Base-by-base conservation (phyloP, 2,888 invertebrate species). In the Agonum fuliginosum region DNA sequence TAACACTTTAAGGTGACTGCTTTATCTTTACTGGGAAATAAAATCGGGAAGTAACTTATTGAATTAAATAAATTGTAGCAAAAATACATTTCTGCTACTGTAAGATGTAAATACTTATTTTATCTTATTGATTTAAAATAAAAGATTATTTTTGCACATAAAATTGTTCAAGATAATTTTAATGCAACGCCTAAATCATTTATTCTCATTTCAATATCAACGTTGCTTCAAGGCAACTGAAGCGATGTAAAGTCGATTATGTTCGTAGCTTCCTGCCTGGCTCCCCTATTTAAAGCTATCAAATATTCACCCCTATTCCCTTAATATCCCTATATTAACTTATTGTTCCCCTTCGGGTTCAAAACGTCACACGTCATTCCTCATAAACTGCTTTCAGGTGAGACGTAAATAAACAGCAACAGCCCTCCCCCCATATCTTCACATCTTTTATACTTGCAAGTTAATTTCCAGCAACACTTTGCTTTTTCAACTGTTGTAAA, bases 381-480 rank as follows among this genome's bases (percentile, higher is more conserved):
- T 12, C 46, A 17, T 46, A 17, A 46, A 46, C 46, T 17, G 58
- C 30, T 54, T 62, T 30, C 58, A 62, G 58, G 46, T 46, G n/a
- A 30, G 4, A 30, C 3, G 30, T 30, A 30, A 30, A 30, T 30
- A 30, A 30, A 30, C 8, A 30, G 3, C 30, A n/a, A n/a, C n/a
- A n/a, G n/a, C n/a, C 8, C 19, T 17, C 17, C n/a, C 1, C n/a
- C 20, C n/a, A 2, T n/a, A 37, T 1, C 37, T 37, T 48, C 20
- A 10, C 3, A 1, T 46, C 14, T 46, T 14, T 5, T 43, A n/a
- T 46, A 6, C 6, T 17, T 14, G 10, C 24, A 17, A 62, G 58
- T 62, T 62, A 62, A 62, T 62, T 62, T 62, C 19, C 58, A 62
- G 27, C 12, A 62, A 62, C 58, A 30, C 30, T 62, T 62, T 27